phyloP scores from a whole-genome alignment of 1,140 invertebrate genomes.

The Cyclina sinensis region DNA sequence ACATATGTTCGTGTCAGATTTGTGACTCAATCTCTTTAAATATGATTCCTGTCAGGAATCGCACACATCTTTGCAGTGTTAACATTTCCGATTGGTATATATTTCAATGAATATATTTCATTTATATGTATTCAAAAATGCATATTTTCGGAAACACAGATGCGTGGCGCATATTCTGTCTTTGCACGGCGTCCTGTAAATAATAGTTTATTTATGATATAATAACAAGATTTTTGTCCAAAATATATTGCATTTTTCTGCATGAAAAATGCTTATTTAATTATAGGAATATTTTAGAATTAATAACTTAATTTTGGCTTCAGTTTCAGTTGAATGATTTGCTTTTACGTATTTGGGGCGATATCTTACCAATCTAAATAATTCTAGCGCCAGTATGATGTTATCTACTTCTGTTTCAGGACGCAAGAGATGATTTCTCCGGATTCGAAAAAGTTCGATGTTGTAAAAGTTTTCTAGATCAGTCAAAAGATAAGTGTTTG shows the following conservation, averaged over 20 bases:
- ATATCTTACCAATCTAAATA: too few relatives aligned
- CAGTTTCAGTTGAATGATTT: too few relatives aligned
- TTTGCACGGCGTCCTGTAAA: background rate
- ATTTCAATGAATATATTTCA: background rate
- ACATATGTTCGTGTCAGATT: background rate
- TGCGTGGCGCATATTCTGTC: background rate
- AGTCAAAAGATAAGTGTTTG: too few relatives aligned
- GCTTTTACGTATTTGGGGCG: too few relatives aligned
- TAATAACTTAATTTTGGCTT: too few relatives aligned
- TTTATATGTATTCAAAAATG: background rate
- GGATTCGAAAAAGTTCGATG: conserved; percentile 56
- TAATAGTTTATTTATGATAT: too few relatives aligned
- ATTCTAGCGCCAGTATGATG: too few relatives aligned
- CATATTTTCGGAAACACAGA: background rate
- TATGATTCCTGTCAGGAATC: background rate
- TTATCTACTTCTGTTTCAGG: conserved; percentile 24
- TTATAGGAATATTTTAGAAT: too few relatives aligned
- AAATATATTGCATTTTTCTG: too few relatives aligned
- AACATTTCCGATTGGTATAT: background rate
- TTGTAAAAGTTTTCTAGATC: conserved; percentile 46
- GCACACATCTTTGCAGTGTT: background rate
- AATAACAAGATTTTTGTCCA: too few relatives aligned
- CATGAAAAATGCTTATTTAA: too few relatives aligned
- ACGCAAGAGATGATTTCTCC: conserved; percentile 18
- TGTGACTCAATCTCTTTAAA: background rate